phyloP scores from a whole-genome alignment of 2,888 invertebrate species.

The Pristionchus arcanus region DNA sequence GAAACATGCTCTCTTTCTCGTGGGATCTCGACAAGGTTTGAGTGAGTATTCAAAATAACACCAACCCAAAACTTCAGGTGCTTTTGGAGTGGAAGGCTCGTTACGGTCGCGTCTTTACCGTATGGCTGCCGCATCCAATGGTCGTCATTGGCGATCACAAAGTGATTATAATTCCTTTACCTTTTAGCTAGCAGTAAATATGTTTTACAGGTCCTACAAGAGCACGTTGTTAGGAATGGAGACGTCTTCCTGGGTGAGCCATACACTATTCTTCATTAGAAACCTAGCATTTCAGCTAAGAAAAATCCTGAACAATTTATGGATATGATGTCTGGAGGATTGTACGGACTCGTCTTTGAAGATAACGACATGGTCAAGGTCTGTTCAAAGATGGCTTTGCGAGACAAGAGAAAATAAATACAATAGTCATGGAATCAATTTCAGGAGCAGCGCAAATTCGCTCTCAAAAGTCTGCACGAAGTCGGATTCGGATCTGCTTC shows the following conservation, averaged over 20 bases:
- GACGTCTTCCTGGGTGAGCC: background rate
- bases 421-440: background rate
- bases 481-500: background rate
- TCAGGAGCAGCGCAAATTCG: constrained; percentile 31
- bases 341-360: constrained; percentile 2
- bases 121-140: constrained; percentile 30
- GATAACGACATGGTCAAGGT: constrained; percentile 24
- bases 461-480: background rate
- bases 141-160: constrained; percentile 36
- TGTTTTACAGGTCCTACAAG: constrained; percentile 25
- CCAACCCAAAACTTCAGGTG: background rate
- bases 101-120: constrained; percentile 8
- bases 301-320: background rate
- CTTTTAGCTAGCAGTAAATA: background rate
- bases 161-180: background rate
- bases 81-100: background rate
- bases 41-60: background rate
- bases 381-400: background rate
- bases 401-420: background rate
- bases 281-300: background rate
- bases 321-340: background rate
- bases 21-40: constrained; percentile 9
- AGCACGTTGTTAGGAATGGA: background rate
- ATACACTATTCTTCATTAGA: background rate
- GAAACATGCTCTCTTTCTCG: background rate